A percentile compares a stretch with the other conserved stretches of the same genome.
Conservation (phyloP, 2,888 invertebrate genomes). For the Hyposoter didymator region DNA sequence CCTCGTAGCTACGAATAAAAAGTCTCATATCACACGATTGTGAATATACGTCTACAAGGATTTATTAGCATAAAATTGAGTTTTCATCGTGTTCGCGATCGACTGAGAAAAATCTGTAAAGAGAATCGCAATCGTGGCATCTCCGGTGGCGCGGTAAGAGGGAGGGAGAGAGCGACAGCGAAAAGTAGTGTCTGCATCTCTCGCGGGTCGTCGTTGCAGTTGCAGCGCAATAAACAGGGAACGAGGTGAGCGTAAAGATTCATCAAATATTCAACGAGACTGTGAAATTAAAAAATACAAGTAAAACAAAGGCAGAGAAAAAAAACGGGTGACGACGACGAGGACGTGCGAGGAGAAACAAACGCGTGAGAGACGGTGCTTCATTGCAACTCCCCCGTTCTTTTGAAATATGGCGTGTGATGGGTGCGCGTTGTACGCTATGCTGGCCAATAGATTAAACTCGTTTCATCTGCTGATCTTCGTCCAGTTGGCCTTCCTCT, state of each 20-base stretch:
- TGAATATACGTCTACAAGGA: background rate
- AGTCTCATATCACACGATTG: background rate
- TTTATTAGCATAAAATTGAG: background rate
- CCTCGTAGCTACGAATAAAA: background rate
- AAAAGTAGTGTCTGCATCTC: slow-evolving; percentile 3
- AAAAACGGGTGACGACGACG: slow-evolving; percentile 1
- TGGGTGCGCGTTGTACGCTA: slow-evolving; percentile 59
- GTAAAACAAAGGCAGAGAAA: slow-evolving; percentile 1
- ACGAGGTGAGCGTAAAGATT: slow-evolving; percentile 25
- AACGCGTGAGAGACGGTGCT: slow-evolving; percentile 39
- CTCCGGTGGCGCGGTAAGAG: slow-evolving; percentile 1
- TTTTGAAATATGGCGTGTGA: slow-evolving; percentile 71
- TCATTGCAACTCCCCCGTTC: slow-evolving; percentile 42
- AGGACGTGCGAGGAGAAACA: slow-evolving; percentile 41
- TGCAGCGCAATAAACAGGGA: slow-evolving; percentile 8
- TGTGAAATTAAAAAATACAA: background rate
- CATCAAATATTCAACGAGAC: slow-evolving; percentile 18
- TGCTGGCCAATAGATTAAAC: slow-evolving; percentile 56
- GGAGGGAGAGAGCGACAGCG: slow-evolving; percentile 12
- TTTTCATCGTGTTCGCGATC: background rate
- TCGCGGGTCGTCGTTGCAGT: slow-evolving; percentile 17
- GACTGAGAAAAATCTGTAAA: slow-evolving; percentile 11
- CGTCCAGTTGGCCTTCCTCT: slow-evolving; percentile 66
- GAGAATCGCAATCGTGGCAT: slow-evolving; percentile 24
- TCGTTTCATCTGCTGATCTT: slow-evolving; percentile 66